Evolutionary conservation across 1,140 invertebrate genomes (phyloP).

Genomic region (Calliphora vicina): DNA sequence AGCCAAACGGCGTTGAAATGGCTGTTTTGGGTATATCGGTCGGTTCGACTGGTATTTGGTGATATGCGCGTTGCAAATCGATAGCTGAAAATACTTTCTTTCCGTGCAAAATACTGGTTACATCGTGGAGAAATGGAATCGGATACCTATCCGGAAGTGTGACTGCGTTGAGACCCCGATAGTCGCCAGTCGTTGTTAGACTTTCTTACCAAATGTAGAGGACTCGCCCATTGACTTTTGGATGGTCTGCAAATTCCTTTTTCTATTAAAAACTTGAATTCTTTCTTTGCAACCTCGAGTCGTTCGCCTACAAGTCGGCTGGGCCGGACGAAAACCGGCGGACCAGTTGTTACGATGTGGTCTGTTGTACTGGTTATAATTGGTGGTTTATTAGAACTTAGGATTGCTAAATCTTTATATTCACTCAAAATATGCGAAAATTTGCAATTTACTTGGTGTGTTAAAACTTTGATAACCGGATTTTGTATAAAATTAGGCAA

Average conservation of each 20-base stretch:
- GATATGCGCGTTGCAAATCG: slow-evolving; percentile 65
- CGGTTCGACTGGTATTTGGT: slow-evolving; percentile 59
- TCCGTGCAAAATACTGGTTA: slow-evolving; percentile 51
- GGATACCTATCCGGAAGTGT: too few relatives aligned
- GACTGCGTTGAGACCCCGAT: slow-evolving; percentile 64
- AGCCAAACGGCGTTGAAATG: slow-evolving; percentile 56
- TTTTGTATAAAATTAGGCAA: neutral
- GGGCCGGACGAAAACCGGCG: too few relatives aligned
- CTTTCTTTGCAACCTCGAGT: slow-evolving; percentile 8
- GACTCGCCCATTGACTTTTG: slow-evolving; percentile 47
- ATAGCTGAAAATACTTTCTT: slow-evolving; percentile 63
- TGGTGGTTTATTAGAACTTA: slow-evolving; percentile 11
- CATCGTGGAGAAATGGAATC: slow-evolving; percentile 57
- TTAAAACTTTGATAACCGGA: neutral
- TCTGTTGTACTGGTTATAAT: neutral
- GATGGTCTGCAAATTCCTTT: slow-evolving; percentile 52
- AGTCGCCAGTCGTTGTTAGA: slow-evolving; percentile 63
- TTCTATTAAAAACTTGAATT: slow-evolving; percentile 52
- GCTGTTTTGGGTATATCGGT: slow-evolving; percentile 60
- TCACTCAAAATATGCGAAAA: neutral
- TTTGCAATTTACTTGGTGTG: neutral
- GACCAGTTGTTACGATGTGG: neutral
- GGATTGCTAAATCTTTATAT: neutral
- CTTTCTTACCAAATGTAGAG: slow-evolving; percentile 63
- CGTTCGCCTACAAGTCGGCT: too few relatives aligned